Conservation (phyloP, 1,140 invertebrate genomes). For the Drosophila fuyamai region DNA sequence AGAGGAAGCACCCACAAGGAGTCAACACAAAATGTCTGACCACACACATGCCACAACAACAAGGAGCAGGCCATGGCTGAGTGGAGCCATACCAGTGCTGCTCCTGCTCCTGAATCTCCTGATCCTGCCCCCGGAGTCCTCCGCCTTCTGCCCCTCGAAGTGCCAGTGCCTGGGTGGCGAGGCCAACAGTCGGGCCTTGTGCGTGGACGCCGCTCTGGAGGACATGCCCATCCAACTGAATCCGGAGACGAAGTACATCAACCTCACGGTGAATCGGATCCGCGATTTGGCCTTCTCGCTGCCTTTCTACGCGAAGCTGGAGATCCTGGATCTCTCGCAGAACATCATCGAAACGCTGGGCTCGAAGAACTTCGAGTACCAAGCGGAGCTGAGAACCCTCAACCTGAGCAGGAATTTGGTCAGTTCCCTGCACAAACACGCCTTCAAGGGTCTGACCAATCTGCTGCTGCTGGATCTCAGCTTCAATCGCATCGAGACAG, state of each 20-base stretch:
- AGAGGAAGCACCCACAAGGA: slow-evolving; percentile 24
- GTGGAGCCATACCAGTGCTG: slow-evolving; percentile 12
- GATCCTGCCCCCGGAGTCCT: slow-evolving; percentile 64
- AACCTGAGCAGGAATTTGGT: slow-evolving; percentile 92
- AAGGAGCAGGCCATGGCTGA: slow-evolving; percentile 19
- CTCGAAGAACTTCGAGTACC: slow-evolving; percentile 91
- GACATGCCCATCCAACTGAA: slow-evolving; percentile 95
- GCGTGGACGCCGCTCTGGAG: slow-evolving; percentile 91
- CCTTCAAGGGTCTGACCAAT: slow-evolving; percentile 90
- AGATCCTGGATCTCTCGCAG: slow-evolving; percentile 91
- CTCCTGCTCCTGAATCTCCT: slow-evolving; percentile 41
- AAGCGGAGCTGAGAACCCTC: slow-evolving; percentile 88
- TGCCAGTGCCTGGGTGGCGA: slow-evolving; percentile 89
- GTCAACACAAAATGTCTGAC: slow-evolving; percentile 34
- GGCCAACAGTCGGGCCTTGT: slow-evolving; percentile 90
- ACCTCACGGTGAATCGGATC: slow-evolving; percentile 91
- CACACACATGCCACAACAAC: slow-evolving; percentile 16
- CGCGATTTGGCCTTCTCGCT: slow-evolving; percentile 90
- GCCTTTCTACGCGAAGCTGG: slow-evolving; percentile 91
- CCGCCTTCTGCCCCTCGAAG: slow-evolving; percentile 91
- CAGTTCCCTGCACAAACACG: slow-evolving; percentile 89
- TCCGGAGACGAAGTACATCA: slow-evolving; percentile 91
- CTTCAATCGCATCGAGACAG: slow-evolving; percentile 90
- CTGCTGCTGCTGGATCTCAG: slow-evolving; percentile 90
- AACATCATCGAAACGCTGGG: slow-evolving; percentile 92